phyloP scores from a whole-genome alignment of 2,797 vertebrate species.

The Chaetodon trifasciatus region DNA sequence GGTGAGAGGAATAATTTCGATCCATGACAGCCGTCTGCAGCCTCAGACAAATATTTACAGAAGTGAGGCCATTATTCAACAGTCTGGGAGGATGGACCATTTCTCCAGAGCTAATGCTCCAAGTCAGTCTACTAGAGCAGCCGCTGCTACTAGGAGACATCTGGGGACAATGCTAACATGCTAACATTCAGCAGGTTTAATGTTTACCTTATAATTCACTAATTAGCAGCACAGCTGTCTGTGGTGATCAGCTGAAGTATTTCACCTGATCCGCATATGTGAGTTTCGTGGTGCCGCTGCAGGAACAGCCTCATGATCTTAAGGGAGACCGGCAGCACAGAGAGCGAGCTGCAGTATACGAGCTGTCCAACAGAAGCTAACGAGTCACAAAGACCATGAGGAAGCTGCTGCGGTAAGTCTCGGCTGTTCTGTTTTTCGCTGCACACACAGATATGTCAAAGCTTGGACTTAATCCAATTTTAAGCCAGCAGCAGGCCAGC shows the following conservation, averaged over 20 bases:
- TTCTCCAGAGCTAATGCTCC: constrained; percentile 9
- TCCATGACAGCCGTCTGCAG: constrained; percentile 24
- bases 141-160: constrained; percentile 30
- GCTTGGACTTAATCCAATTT: constrained; percentile 40
- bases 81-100: constrained; percentile 9
- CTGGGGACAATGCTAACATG: background rate
- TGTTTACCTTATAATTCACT: background rate
- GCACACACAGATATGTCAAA: constrained; percentile 28
- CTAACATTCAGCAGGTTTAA: background rate
- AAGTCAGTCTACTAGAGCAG: background rate
- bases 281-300: background rate
- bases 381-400: background rate
- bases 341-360: background rate
- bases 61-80: constrained; percentile 42
- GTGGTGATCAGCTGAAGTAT: background rate
- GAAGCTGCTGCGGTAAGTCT: constrained; percentile 13
- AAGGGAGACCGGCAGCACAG: background rate
- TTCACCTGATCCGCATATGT: background rate
- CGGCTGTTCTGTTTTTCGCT: constrained; percentile 13
- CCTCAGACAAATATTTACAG: constrained; percentile 62
- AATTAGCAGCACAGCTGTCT: background rate
- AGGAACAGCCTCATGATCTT: background rate
- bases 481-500: constrained; percentile 20
- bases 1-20: constrained; percentile 1
- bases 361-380: constrained; percentile 31